Evolutionary conservation across 2,888 invertebrate species (phyloP).

Genomic region (Eueremaeus valkanovi): DNA sequence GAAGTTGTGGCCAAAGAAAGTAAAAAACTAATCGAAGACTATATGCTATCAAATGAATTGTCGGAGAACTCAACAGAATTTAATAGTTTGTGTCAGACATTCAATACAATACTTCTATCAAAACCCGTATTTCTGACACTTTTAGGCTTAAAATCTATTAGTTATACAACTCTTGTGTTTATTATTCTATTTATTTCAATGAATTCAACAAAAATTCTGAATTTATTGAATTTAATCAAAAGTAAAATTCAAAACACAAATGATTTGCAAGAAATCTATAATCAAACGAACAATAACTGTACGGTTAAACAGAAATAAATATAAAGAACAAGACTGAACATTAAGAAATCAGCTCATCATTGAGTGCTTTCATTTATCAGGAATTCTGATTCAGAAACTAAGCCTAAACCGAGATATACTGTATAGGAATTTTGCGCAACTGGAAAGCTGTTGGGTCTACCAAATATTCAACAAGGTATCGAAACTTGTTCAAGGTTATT

Average conservation of each 20-base stretch:
- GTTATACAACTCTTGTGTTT: constrained; percentile 11
- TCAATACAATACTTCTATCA: neutral
- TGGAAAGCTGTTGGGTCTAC: too few relatives aligned
- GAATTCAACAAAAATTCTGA: neutral
- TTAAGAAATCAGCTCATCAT: too few relatives aligned
- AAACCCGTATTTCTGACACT: neutral
- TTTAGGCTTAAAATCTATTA: neutral
- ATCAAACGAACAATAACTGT: too few relatives aligned
- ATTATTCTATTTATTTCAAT: neutral
- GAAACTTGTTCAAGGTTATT: too few relatives aligned
- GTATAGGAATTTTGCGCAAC: too few relatives aligned
- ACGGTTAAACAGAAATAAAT: too few relatives aligned
- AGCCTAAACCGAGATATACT: too few relatives aligned
- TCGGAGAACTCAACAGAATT: neutral
- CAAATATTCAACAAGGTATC: too few relatives aligned
- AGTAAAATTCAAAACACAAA: neutral
- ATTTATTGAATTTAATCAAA: neutral
- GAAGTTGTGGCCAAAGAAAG: neutral
- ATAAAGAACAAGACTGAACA: too few relatives aligned
- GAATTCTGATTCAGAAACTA: too few relatives aligned
- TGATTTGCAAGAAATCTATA: too few relatives aligned
- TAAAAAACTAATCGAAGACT: constrained; percentile 11
- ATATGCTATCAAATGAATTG: neutral
- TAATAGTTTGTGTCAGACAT: neutral
- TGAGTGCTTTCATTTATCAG: too few relatives aligned